phyloP scores from a whole-genome alignment of 2,113 vertebrate species.

The Crypturellus undulatus region DNA sequence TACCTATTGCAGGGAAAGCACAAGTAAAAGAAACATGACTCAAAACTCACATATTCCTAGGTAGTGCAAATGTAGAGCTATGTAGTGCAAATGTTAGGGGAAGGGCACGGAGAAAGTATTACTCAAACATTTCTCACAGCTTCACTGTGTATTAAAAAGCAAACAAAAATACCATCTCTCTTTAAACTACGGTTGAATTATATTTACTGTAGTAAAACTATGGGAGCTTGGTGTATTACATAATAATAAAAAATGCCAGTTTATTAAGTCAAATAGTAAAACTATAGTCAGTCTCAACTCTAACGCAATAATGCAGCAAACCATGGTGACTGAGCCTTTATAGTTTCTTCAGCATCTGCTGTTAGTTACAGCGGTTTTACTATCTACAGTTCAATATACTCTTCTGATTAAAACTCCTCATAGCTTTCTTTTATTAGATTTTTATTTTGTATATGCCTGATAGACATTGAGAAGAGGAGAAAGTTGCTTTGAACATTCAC shows the following conservation, averaged over 20 bases:
- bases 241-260: constrained; percentile 74
- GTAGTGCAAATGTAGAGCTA: too few relatives aligned
- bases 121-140: background rate
- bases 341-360: constrained; percentile 77
- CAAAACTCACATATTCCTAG: background rate
- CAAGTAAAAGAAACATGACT: background rate
- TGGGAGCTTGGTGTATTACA: constrained; percentile 61
- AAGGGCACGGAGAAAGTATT: background rate
- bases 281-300: constrained; percentile 34
- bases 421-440: constrained; percentile 76
- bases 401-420: constrained; percentile 77
- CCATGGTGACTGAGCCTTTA: constrained; percentile 54
- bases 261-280: constrained; percentile 79
- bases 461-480: constrained; percentile 56
- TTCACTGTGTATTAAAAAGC: background rate
- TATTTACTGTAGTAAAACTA: constrained; percentile 63
- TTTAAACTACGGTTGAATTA: constrained; percentile 53
- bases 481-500: constrained; percentile 67
- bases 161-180: background rate
- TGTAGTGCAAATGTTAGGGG: background rate
- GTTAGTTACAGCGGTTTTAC: constrained; percentile 78
- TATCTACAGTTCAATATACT: constrained; percentile 79
- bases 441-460: constrained; percentile 52
- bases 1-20: background rate
- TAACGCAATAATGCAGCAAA: constrained; percentile 28